Evolutionary conservation across 2,113 vertebrate genomes (phyloP), one percentile per base, ranked within the genome.

Genomic region (Cheirogaleus medius): DNA sequence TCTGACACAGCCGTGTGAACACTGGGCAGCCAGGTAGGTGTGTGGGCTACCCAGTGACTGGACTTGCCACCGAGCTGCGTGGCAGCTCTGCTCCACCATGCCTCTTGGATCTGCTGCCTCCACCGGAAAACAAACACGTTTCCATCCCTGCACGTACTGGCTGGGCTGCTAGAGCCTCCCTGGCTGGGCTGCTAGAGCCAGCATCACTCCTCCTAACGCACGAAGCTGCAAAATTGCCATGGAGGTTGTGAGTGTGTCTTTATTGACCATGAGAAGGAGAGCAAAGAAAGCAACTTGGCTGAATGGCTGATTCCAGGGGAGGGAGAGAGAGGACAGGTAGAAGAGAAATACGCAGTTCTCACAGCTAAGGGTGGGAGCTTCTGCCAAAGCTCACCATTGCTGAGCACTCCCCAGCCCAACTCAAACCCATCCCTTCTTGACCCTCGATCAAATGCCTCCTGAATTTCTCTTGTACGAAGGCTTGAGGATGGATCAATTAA

Each of bases 21-120:
- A 58, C 77, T 82, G 71, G 76, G 56, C 37, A 85, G 34, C 49
- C 49, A 77, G 54, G 52, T 90, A 47, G 86, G 32, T 87, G 52
- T 14, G 32, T 68, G 64, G 74, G 81, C 78, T 85, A 85, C 49
- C 71, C 90, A 88, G 32, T 34, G 71, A 64, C 83, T 60, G 49
- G 34, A n/a, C 42, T 66, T 88, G 93, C 81, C 85, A 89, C 54
- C 49, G 32, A n/a, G 87, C 52, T 18, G 21, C 69, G 73, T 0
- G 14, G n/a, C 47, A 73, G 37, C 25, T 90, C 74, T 8, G 4
- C 39, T 92, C 37, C 29, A 49, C 27, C 3, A 71, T 25, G 58
- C 52, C 58, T 66, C 58, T 86, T 27, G 25, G 66, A 83, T 77
- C 80, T 96, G 90, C 71, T 82, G 92, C 91, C 80, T 95, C 27